These are phyloP conservation scores for Zapus hudsonius DNA, from an alignment of 2,113 vertebrate species.

Conservation along the genomic window DNA sequence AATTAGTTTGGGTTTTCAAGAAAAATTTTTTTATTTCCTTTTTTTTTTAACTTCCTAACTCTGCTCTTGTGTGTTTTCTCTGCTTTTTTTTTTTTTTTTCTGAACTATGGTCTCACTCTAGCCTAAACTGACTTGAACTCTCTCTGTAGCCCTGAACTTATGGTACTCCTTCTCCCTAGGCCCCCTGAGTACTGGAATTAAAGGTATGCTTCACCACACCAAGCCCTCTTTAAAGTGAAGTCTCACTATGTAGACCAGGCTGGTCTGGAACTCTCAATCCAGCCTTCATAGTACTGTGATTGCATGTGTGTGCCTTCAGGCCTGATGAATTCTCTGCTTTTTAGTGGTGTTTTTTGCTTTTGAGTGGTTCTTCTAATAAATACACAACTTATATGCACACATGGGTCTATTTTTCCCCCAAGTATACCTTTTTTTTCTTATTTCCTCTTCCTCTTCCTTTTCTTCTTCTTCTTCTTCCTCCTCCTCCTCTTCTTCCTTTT, in stretches of 20 bases:
- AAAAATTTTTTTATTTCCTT: not conserved
- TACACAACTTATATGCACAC: not conserved
- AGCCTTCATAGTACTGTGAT: not conserved
- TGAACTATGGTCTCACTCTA: too few species aligned
- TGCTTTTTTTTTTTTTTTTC: not conserved
- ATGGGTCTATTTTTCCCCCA: not conserved
- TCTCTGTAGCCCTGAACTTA: too few species aligned
- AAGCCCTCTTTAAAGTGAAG: not conserved
- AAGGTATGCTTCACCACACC: too few species aligned
- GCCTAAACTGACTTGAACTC: too few species aligned
- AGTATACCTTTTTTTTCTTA: not conserved
- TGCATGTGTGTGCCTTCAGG: not conserved
- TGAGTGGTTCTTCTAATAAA: conserved; percentile 8
- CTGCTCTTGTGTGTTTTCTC: not conserved
- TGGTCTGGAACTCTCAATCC: not conserved
- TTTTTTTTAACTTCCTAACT: not conserved
- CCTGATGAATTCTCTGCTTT: not conserved
- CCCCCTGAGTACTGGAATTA: too few species aligned
- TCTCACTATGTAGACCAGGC: not conserved
- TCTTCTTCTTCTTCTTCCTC: too few species aligned
- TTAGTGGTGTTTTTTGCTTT: conserved; percentile 23
- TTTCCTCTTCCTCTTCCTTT: too few species aligned
- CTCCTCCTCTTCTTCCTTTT: too few species aligned
- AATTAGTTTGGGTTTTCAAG: not conserved
- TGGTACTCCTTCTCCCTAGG: too few species aligned